phyloP scores from a whole-genome alignment of 2,797 vertebrate genomes.

The Enteromius fasciolatus region DNA sequence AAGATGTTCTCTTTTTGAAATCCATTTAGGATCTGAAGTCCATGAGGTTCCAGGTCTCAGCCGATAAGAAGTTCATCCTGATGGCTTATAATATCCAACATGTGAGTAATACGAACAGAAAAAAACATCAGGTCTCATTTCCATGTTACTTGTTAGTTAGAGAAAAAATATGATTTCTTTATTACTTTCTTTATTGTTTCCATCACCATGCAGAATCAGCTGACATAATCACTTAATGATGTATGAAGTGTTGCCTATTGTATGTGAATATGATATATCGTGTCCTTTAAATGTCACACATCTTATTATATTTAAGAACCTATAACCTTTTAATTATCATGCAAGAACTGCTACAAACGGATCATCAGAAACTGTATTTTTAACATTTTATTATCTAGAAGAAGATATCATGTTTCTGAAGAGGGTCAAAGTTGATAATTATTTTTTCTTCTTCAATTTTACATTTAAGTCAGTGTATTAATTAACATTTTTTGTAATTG shows the following conservation, averaged over 20 bases:
- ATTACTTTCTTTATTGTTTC: not conserved
- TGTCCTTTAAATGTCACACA: not conserved
- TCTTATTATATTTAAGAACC: not conserved
- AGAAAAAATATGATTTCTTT: not conserved
- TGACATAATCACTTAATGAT: not conserved
- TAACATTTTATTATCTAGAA: not conserved
- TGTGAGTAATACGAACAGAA: slow-evolving; percentile 70
- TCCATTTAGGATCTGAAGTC: slow-evolving; percentile 73
- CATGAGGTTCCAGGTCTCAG: slow-evolving; percentile 78
- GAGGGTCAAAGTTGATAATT: not conserved
- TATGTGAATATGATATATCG: not conserved
- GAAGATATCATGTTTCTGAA: not conserved
- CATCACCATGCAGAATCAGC: not conserved
- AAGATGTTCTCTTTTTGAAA: slow-evolving; percentile 6
- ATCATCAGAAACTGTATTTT: not conserved
- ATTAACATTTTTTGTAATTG: not conserved
- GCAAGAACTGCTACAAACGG: not conserved
- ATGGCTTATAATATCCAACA: slow-evolving; percentile 78
- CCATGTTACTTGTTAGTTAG: slow-evolving; percentile 15
- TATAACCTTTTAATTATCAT: not conserved
- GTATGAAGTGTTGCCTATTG: not conserved
- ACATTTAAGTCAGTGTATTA: not conserved
- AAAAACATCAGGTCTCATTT: slow-evolving; percentile 1
- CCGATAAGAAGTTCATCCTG: slow-evolving; percentile 81
- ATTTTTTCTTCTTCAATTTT: not conserved